Evolutionary conservation across 1,140 invertebrate genomes (phyloP), one percentile per base, ranked within the genome.

Genomic region (Plodia interpunctella): DNA sequence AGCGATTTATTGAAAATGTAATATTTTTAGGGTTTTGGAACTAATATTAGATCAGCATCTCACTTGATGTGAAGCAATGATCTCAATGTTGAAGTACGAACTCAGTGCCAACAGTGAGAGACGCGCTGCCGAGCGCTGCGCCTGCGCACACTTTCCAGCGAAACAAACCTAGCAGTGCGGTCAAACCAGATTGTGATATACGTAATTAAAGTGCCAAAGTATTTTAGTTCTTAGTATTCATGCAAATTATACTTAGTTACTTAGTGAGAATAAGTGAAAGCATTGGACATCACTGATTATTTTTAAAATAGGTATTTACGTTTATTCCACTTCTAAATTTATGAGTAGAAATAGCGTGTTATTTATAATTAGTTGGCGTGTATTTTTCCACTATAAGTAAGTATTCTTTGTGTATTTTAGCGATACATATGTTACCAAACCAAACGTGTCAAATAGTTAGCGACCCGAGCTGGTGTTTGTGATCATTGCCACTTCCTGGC

Each of bases 91-190:
- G 38, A 10, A n/a, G 38, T 44, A 44, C 15, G 15, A n/a, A 44
- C 38, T 15, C 38, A n/a, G 9, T 44, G 5, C 5, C 38, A 15
- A 61, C 70, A 87, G 80, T 84, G 55, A 82, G 71, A 78, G 74
- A 75, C 77, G 76, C 73, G 83, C 76, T 66, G 72, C 70, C 56
- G 76, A 76, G 75, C 79, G 76, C 73, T 65, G 78, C 82, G 82
- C 80, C 78, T 83, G 83, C 81, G 80, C 74, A 55, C 55, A 44
- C 49, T 49, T 64, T 55, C 63, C 62, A 57, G 51, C 57, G 60
- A 60, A 30, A 44, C 56, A 52, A 30, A 35, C 38, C 25, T n/a
- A 32, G 13, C 4, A 56, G 11, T 11, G 49, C 35, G 49, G 18
- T 13, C 49, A 13, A 19, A 59, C 11, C 28, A 32, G 54, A 63